Conservation (phyloP, 2,797 vertebrate genomes). For the Mallotus villosus region DNA sequence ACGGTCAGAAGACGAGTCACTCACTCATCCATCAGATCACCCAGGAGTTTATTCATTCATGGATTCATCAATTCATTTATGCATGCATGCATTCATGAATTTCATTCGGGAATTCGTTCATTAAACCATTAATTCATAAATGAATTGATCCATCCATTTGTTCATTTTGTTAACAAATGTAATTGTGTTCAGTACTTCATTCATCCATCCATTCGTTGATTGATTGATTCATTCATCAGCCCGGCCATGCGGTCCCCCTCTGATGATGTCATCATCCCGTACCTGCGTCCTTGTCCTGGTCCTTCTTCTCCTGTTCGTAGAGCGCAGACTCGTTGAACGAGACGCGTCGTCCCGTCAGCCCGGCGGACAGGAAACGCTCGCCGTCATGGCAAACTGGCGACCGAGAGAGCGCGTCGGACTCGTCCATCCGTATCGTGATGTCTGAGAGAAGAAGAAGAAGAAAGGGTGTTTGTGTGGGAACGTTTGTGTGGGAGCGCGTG, state of each 20-base stretch:
- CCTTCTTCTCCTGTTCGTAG: constrained; percentile 85
- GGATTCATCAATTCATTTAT: too few relatives aligned
- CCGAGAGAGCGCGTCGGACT: constrained; percentile 83
- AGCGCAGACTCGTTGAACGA: constrained; percentile 96
- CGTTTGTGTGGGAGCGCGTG: neutral
- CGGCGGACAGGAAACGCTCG: constrained; percentile 86
- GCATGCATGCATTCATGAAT: too few relatives aligned
- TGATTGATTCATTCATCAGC: too few relatives aligned
- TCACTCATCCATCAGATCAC: too few relatives aligned
- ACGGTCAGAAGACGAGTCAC: neutral
- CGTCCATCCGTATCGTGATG: constrained; percentile 85
- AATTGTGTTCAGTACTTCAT: neutral
- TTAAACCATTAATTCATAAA: too few relatives aligned
- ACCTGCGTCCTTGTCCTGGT: constrained; percentile 92
- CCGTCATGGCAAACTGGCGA: constrained; percentile 81
- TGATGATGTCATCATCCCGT: constrained; percentile 14
- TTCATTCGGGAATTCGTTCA: too few relatives aligned
- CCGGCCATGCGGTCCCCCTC: neutral
- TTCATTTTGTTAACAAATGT: too few relatives aligned
- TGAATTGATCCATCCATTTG: too few relatives aligned
- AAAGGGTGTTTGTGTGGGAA: constrained; percentile 14
- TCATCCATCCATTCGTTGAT: too few relatives aligned
- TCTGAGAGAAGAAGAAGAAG: constrained; percentile 68
- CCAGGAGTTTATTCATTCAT: too few relatives aligned
- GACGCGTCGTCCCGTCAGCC: constrained; percentile 85